These are phyloP conservation scores for Coregonus suidteri DNA, from an alignment of 2,797 vertebrate species.

Conservation along the genomic window DNA sequence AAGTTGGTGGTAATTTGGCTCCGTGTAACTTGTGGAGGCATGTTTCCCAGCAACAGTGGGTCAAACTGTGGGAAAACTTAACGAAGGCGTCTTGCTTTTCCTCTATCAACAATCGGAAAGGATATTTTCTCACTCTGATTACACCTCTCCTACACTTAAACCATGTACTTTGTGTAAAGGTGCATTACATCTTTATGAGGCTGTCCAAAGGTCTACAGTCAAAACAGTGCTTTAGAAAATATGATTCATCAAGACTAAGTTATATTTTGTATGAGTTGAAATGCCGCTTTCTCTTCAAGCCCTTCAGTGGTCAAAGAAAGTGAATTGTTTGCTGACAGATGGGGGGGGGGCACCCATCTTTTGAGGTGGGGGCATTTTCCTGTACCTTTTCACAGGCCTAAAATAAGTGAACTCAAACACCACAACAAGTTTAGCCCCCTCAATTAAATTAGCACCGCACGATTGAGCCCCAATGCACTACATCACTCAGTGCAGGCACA, in stretches of 20 bases:
- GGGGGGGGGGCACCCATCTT: slow-evolving; percentile 19
- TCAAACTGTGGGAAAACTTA: not conserved
- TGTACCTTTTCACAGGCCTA: not conserved
- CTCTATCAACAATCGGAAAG: not conserved
- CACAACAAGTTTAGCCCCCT: slow-evolving; percentile 44
- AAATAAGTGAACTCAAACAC: slow-evolving; percentile 42
- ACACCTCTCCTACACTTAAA: not conserved
- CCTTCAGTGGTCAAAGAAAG: slow-evolving; percentile 8
- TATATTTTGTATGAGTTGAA: slow-evolving; percentile 4
- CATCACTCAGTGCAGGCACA: slow-evolving; percentile 62
- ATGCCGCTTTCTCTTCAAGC: not conserved
- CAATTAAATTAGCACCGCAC: slow-evolving; percentile 84
- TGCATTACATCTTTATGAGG: not conserved
- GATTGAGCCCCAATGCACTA: slow-evolving; percentile 79
- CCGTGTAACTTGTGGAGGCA: not conserved
- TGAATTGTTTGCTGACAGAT: slow-evolving; percentile 22
- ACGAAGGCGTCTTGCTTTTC: not conserved
- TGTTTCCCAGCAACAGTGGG: not conserved
- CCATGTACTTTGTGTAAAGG: not conserved
- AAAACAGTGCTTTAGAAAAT: slow-evolving; percentile 9
- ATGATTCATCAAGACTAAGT: not conserved
- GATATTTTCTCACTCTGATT: not conserved
- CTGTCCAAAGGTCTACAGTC: not conserved
- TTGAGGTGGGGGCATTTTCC: not conserved
- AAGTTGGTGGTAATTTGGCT: not conserved